Conservation (phyloP, 2,113 vertebrate genomes). For the Urocynchramus pylzowi region DNA sequence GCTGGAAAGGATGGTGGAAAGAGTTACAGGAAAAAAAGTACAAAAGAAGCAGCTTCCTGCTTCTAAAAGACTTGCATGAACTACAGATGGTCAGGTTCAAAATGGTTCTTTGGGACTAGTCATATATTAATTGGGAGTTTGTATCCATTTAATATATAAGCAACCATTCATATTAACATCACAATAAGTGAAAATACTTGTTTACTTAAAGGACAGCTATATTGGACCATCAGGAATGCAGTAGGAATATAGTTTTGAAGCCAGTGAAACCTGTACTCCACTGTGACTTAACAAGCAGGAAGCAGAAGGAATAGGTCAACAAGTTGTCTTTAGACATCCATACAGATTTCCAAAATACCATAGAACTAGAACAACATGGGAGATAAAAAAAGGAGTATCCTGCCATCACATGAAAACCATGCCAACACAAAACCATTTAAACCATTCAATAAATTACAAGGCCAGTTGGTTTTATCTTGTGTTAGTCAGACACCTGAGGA, state of each 20-base stretch:
- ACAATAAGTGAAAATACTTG: not conserved
- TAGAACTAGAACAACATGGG: not conserved
- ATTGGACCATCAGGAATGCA: not conserved
- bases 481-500: not conserved
- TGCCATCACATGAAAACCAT: not conserved
- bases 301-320: not conserved
- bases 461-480: not conserved
- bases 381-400: not conserved
- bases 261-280: not conserved
- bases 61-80: not conserved
- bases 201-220: not conserved
- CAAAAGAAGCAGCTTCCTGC: no score
- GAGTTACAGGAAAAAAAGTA: not conserved
- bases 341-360: not conserved
- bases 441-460: not conserved
- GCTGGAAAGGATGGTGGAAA: not conserved
- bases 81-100: not conserved
- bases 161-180: not conserved
- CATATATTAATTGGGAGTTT: not conserved
- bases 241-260: not conserved
- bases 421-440: not conserved
- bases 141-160: not conserved
- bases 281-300: not conserved
- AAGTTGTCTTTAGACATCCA: not conserved
- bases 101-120: not conserved